A percentile compares a stretch with the other conserved stretches of the same genome.
phyloP scores from a whole-genome alignment of 2,888 invertebrate genomes.

The Drosophila helvetica region DNA sequence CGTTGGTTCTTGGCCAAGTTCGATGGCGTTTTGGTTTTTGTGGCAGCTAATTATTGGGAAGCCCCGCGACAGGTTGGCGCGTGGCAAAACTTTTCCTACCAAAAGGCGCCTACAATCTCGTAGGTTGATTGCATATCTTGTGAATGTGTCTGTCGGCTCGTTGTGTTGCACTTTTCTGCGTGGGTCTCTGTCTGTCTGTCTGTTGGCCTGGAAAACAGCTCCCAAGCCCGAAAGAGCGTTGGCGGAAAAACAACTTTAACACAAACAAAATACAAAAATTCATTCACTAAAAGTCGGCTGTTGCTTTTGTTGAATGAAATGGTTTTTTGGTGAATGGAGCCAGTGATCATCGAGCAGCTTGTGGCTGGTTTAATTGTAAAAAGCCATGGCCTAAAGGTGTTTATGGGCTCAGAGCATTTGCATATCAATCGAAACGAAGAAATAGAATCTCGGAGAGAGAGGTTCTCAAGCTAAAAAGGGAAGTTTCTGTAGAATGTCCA shows the following conservation, averaged over 20 bases:
- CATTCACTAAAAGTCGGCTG: conserved; percentile 56
- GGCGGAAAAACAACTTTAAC: conserved; percentile 40
- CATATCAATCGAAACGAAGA: conserved; percentile 43
- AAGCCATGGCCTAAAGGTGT: conserved; percentile 53
- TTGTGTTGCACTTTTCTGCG: conserved; percentile 28
- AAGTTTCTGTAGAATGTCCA: not conserved
- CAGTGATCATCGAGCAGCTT: not conserved
- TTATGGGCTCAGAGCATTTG: conserved; percentile 39
- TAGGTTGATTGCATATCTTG: conserved; percentile 20
- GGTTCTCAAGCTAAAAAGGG: not conserved
- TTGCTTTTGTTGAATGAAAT: conserved; percentile 45
- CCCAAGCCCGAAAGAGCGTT: conserved; percentile 44
- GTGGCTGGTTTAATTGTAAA: conserved; percentile 27
- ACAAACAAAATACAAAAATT: conserved; percentile 27
- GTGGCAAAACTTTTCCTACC: conserved; percentile 50
- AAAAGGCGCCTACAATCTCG: conserved; percentile 34
- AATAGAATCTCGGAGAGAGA: not conserved
- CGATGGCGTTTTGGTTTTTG: conserved; percentile 20
- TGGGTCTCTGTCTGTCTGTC: conserved; percentile 5
- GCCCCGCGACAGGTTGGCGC: conserved; percentile 56
- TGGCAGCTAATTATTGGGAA: conserved; percentile 62
- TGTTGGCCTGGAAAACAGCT: conserved; percentile 54
- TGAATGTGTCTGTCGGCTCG: conserved; percentile 18
- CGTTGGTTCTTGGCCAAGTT: conserved; percentile 36
- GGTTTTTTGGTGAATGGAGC: conserved; percentile 52